Evolutionary conservation across 2,797 vertebrate species (phyloP), one percentile per base, ranked within the genome.

Genomic region (Falco peregrinus): DNA sequence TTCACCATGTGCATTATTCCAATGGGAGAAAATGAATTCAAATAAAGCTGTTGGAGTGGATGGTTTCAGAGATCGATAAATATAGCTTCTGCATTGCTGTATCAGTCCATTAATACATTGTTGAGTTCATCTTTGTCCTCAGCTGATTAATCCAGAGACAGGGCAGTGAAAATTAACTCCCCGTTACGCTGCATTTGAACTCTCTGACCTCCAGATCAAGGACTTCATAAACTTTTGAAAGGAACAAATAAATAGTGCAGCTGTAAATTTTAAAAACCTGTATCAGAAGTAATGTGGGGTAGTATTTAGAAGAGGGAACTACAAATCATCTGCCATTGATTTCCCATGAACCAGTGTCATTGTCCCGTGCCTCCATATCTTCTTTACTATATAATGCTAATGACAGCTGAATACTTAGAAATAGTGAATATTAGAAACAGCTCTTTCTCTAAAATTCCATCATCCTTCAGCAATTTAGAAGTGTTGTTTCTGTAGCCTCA

Each of bases 81-180:
- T 92, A 92, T 31, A 95, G 82, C 86, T 81, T 89, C 71, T 92
- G 57, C 91, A 91, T 94, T 95, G 95, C 91, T 97, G 75, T 91
- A 80, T 96, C 85, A 94, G 84, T 96, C 48, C 33, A 16, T 88
- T 97, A 97, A 97, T 96, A 59, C 79, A 79, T 88, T 95, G 83
- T 96, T 97, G 93, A 94, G 96, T 97, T 97, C 91, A 95, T 97
- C 92, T 97, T 96, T 97, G 95, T 95, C 31, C 50, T 93, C 80
- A 95, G 7, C 50, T 91, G 97, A 97, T 94, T 96, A 93, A 91
- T 89, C 87, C 77, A 70, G 87, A 97, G 86, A 96, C 79, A 92
- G 87, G 94, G 39, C 84, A 95, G 88, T 97, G 97, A 98, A 97
- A 97, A 95, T 93, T 97, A 98, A 97, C 69, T 87, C 64, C 35